Evolutionary conservation across 2,888 invertebrate genomes (phyloP), one percentile per base, ranked within the genome.

Genomic region (Strigamia maritima): DNA sequence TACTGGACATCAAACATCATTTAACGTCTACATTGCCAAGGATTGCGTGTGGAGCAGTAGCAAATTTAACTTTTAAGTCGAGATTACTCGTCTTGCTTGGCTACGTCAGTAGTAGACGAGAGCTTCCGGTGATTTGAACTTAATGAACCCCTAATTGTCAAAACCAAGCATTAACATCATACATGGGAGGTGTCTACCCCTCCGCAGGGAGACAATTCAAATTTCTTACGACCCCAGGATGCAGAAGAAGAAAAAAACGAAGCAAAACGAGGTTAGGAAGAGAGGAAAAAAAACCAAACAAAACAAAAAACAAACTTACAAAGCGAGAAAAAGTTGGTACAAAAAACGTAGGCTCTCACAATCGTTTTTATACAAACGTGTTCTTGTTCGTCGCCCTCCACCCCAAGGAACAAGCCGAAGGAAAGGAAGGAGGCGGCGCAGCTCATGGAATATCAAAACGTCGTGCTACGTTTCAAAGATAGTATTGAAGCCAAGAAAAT

Each of bases 151-250:
- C 70, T 70, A 70, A 70, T 70, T 70, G 70, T 28, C 70, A 70
- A 70, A 70, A 70, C 70, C 70, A 70, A 70, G 70, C 70, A 70
- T 70, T 70, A 70, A 70, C 70, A 70, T 70, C 70, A 28, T 70
- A 70, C 28, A 70, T 70, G 28, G 70, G 70, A 70, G 70, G 70
- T 70, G 70, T 26, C 70, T 70, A 70, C 70, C 70, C 70, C 70
- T n/a, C 70, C 28, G 19, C 54, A 26, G 70, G 60, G 70, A 70
- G 70, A 70, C 70, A 70, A 70, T 70, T 70, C 70, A 70, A 28
- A 70, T 70, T 70, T 70, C 70, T 70, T 70, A 70, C 24, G 70
- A 70, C 70, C 70, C 70, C 70, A 70, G 70, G 70, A 70, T 70
- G 70, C 70, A 28, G 54, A 19, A 28, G 28, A 26, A 70, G 28